These are phyloP conservation scores for Petrocephalus sullivani DNA, from an alignment of 2,797 vertebrate genomes.

Conservation along the genomic window DNA sequence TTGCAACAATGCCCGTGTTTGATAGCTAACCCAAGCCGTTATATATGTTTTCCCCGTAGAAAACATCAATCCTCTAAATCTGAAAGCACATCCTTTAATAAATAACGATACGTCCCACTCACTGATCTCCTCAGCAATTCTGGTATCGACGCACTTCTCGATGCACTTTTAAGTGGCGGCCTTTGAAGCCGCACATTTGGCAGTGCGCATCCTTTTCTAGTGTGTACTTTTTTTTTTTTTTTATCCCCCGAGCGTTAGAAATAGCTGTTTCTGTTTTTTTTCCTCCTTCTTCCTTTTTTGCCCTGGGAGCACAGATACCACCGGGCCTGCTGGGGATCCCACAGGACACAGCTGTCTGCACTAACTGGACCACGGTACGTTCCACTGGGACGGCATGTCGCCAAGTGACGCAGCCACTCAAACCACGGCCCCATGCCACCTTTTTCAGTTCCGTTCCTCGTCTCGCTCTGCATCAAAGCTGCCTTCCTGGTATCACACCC, in stretches of 20 bases:
- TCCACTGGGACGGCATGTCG: background rate
- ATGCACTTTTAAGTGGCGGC: slow-evolving; percentile 62
- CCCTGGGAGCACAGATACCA: background rate
- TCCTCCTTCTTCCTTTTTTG: background rate
- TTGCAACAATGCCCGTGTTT: background rate
- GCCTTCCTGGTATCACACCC: background rate
- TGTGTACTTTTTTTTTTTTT: background rate
- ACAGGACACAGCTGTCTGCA: background rate
- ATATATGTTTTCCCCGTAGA: slow-evolving; percentile 15
- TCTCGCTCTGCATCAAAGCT: background rate
- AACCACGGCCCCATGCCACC: background rate
- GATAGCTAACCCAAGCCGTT: slow-evolving; percentile 20
- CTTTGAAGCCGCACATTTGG: slow-evolving; percentile 53
- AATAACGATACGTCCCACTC: slow-evolving; percentile 44
- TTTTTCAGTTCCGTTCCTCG: background rate
- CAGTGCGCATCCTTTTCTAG: background rate
- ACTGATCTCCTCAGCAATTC: slow-evolving; percentile 63
- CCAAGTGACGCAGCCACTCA: background rate
- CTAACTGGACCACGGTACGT: background rate
- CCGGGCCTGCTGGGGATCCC: background rate
- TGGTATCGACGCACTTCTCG: slow-evolving; percentile 60
- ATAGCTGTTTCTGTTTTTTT: background rate
- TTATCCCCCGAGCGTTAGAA: background rate
- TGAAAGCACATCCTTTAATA: slow-evolving; percentile 50
- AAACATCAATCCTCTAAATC: slow-evolving; percentile 24